A percentile compares a stretch with the other conserved stretches of the same genome.
Conservation (phyloP, 2,888 invertebrate species). For the Nemurella pictetii region DNA sequence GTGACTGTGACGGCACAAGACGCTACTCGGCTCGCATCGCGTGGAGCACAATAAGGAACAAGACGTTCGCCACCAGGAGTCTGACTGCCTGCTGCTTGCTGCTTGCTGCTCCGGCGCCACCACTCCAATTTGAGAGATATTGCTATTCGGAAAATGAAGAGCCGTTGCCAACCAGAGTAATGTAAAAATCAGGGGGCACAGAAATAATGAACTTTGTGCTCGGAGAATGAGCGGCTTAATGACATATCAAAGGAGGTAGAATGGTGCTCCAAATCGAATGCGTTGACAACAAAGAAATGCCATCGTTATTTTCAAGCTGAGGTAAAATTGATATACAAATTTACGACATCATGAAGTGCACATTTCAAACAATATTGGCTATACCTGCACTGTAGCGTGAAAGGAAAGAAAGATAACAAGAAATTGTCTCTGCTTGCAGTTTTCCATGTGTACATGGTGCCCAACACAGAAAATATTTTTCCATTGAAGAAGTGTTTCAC, state of each 20-base stretch:
- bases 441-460: background rate
- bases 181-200: background rate
- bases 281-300: background rate
- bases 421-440: background rate
- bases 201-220: background rate
- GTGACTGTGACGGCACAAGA: slow-evolving; percentile 1
- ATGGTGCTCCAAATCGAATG: background rate
- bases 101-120: background rate
- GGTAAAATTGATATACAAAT: background rate
- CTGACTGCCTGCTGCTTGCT: no score
- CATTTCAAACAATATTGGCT: background rate
- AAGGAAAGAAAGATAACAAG: background rate
- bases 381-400: background rate
- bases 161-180: background rate
- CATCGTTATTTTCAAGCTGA: background rate
- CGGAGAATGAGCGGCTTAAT: background rate
- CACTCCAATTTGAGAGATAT: background rate
- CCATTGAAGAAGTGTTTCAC: background rate
- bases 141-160: background rate
- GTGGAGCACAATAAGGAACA: background rate
- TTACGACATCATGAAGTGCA: background rate
- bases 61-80: background rate
- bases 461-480: background rate
- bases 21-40: no score
- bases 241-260: background rate